Conservation (phyloP, 2,888 invertebrate species). For the Noctuana brunneofusca region DNA sequence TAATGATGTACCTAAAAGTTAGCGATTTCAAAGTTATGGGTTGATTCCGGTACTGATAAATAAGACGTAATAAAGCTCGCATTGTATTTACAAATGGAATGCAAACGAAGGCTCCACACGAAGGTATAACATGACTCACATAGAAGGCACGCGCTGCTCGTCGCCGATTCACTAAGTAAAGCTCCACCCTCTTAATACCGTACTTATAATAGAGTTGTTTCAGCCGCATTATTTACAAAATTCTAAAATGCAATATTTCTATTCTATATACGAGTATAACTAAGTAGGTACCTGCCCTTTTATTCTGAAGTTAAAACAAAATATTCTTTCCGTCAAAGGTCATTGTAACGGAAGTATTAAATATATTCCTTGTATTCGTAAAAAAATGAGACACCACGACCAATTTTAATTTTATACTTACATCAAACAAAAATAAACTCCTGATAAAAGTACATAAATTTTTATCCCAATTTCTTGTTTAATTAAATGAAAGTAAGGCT, state of each 20-base stretch:
- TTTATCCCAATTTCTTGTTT: not conserved
- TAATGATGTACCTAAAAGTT: not conserved
- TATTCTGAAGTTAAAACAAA: too few relatives aligned
- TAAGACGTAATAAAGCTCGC: conserved; percentile 30
- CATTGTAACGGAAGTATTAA: too few relatives aligned
- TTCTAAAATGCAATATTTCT: not conserved
- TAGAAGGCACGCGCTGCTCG: conserved; percentile 66
- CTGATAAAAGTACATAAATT: not conserved
- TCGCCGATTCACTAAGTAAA: conserved; percentile 46
- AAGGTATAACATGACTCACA: conserved; percentile 69
- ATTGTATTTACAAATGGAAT: conserved; percentile 54
- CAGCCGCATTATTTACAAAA: not conserved
- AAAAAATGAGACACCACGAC: too few relatives aligned
- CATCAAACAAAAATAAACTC: too few relatives aligned
- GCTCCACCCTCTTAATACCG: conserved; percentile 51
- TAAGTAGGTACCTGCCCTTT: too few relatives aligned
- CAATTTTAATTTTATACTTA: too few relatives aligned
- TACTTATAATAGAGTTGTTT: conserved; percentile 10
- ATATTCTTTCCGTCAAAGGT: too few relatives aligned
- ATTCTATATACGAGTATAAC: not conserved
- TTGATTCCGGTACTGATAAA: conserved; percentile 11
- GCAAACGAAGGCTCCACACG: conserved; percentile 66
- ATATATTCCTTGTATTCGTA: too few relatives aligned
- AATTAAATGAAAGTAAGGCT: too few relatives aligned
- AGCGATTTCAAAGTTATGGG: not conserved